Evolutionary conservation across 1,140 invertebrate species (phyloP), one percentile per base, ranked within the genome.

Genomic region (Cydia fagiglandana): DNA sequence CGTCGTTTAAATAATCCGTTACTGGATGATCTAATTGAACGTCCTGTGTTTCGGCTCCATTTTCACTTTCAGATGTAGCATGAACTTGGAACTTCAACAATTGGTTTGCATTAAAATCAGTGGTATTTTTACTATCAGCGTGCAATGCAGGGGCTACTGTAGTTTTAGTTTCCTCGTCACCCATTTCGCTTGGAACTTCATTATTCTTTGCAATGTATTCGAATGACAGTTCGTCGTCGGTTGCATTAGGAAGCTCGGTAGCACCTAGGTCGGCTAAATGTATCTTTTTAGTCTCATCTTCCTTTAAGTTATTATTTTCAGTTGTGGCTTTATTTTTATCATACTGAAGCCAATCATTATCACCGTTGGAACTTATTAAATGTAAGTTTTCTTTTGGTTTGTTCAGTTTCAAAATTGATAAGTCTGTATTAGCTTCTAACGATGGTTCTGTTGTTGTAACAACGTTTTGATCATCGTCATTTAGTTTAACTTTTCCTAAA

Each of bases 341-440:
- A 38, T 38, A n/a, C 34, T 38, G 30, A 34, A 70, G 34, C 66
- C 66, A 70, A 41, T 45, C 66, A 70, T 38, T 70, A n/a, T 70
- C 66, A 17, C 15, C 34, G 7, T 24, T 61, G 2, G 56, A 12
- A 61, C 4, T 24, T 24, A 61, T 10, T 2, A n/a, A 20, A 24
- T 20, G 56, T 24, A 38, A n/a, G 34, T 70, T 74, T 12, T 74
- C 28, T 24, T 20, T 13, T 50, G 2, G 34, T 56, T 34, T 20
- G 10, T 24, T 53, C 13, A 30, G 24, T 30, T 24, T 13, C 73
- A 12, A 20, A 74, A 53, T 50, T 13, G 70, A 15, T 50, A 15
- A 84, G 75, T 87, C 85, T n/a, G 86, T 78, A 77, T 81, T 87
- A 9, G 82, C 76, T 81, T 87, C 87, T 77, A 85, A 83, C 28